These are phyloP conservation scores for Oreotrochilus melanogaster DNA, from an alignment of 2,113 vertebrate genomes.

Conservation along the genomic window DNA sequence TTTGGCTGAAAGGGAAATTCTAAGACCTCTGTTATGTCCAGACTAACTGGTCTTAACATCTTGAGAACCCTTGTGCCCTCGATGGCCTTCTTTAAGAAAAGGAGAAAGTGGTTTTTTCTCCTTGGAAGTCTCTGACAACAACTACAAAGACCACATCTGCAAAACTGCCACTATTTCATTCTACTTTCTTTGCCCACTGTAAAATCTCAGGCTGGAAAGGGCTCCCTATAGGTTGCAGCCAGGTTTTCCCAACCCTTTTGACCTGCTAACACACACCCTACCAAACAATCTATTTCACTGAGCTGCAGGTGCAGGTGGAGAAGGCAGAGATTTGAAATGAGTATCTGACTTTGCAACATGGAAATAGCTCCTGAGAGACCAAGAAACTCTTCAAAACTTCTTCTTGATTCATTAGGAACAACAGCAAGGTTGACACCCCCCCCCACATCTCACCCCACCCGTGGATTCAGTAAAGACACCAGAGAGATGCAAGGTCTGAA, in stretches of 20 bases:
- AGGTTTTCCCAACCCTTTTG: neutral
- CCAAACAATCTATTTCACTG: neutral
- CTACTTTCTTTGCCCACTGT: neutral
- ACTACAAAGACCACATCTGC: neutral
- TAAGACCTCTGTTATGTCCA: neutral
- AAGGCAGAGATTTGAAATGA: neutral
- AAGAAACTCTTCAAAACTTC: slow-evolving; percentile 39
- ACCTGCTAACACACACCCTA: rapidly evolving
- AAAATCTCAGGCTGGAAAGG: neutral
- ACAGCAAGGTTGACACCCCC: slow-evolving; percentile 47
- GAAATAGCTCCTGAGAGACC: slow-evolving; percentile 39
- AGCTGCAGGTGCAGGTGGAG: neutral
- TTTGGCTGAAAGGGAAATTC: neutral
- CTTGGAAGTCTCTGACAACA: neutral
- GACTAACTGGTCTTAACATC: neutral
- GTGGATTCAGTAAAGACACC: slow-evolving; percentile 4
- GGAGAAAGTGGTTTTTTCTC: neutral
- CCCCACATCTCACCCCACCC: slow-evolving; percentile 52
- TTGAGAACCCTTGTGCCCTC: neutral
- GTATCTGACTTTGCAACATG: neutral
- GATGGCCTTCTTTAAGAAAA: neutral
- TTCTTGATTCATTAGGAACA: slow-evolving; percentile 61
- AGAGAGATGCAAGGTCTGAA: neutral
- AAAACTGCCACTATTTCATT: neutral
- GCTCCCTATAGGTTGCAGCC: neutral